These are phyloP conservation scores for Lycocerus yunnanus DNA, from an alignment of 2,888 invertebrate genomes.

Conservation along the genomic window DNA sequence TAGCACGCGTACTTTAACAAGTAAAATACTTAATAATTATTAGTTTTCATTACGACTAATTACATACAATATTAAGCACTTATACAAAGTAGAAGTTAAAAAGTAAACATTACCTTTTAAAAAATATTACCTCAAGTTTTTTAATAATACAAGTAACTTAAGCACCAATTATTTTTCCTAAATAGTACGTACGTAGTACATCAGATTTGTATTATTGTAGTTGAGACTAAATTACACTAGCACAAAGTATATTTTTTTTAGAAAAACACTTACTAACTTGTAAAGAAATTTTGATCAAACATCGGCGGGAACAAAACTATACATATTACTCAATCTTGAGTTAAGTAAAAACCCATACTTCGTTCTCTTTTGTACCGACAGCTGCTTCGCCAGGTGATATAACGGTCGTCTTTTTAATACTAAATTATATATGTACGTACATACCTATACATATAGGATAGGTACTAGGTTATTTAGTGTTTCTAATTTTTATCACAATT, in stretches of 20 bases:
- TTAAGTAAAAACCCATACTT: constrained; percentile 1
- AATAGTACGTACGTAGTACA: too few relatives aligned
- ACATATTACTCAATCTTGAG: background rate
- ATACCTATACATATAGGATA: too few relatives aligned
- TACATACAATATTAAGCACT: background rate
- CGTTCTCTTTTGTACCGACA: constrained; percentile 4
- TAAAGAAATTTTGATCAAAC: background rate
- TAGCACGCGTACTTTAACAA: background rate
- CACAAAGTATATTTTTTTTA: background rate
- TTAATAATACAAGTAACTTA: background rate
- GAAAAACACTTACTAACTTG: background rate
- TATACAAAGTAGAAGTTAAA: background rate
- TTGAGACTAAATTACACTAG: background rate
- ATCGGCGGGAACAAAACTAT: background rate
- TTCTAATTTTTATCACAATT: background rate
- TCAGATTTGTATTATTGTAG: background rate
- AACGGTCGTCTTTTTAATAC: constrained; percentile 10
- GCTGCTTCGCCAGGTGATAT: constrained; percentile 15
- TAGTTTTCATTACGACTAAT: background rate
- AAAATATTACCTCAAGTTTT: background rate
- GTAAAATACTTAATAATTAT: background rate
- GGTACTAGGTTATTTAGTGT: background rate
- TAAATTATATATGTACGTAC: too few relatives aligned
- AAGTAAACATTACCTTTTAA: background rate
- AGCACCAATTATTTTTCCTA: background rate